Percentiles rank a stretch among this genome's conserved stretches.
Evolutionary conservation across 2,797 vertebrate genomes (phyloP).

Genomic region (Bradypus variegatus): DNA sequence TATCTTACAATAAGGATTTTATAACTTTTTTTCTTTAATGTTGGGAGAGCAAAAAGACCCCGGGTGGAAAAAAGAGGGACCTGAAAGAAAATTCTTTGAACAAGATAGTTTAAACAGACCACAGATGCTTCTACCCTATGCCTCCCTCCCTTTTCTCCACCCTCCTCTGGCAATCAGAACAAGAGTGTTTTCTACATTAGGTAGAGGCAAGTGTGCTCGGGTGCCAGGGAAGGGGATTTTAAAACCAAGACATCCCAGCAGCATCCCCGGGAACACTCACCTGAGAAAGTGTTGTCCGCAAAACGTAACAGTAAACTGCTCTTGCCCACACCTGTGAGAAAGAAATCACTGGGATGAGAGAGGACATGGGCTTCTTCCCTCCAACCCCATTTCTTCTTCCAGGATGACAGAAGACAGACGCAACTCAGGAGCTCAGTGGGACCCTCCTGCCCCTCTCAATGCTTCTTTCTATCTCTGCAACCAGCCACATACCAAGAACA

Average conservation of each 20-base stretch:
- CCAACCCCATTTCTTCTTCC: not conserved
- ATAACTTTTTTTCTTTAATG: not conserved
- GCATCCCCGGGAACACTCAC: slow-evolving; percentile 72
- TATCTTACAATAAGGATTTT: not conserved
- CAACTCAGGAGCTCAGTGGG: not conserved
- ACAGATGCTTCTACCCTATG: not conserved
- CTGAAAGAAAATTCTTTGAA: not conserved
- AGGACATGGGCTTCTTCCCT: not conserved
- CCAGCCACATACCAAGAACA: not conserved
- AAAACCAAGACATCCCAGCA: not conserved
- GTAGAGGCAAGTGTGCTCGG: not conserved
- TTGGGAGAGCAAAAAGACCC: not conserved
- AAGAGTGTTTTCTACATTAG: not conserved
- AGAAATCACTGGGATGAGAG: slow-evolving; percentile 46
- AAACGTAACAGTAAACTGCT: slow-evolving; percentile 98
- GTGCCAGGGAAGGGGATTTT: not conserved
- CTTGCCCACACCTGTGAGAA: slow-evolving; percentile 91
- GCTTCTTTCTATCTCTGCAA: not conserved
- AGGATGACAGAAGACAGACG: not conserved
- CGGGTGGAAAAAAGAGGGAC: not conserved
- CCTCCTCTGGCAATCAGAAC: not conserved
- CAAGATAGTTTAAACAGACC: not conserved
- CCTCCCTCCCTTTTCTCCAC: not conserved
- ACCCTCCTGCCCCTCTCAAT: not conserved
- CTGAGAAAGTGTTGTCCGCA: slow-evolving; percentile 99